These are phyloP conservation scores for Festucalex cinctus DNA, from an alignment of 2,113 vertebrate genomes.

Conservation along the genomic window DNA sequence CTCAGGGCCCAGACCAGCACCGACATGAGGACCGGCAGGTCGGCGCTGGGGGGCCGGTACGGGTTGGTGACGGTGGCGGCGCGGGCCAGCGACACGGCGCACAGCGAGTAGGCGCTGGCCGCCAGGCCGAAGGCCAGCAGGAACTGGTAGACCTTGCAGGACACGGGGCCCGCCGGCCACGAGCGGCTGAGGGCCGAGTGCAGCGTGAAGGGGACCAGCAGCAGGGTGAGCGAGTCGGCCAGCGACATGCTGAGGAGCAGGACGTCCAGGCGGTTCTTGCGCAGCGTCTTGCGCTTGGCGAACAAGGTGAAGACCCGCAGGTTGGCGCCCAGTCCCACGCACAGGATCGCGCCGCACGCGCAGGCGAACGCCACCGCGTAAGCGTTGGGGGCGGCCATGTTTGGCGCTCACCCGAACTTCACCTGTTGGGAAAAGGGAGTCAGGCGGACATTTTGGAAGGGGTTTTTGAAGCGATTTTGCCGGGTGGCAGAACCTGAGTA, in stretches of 20 bases:
- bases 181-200: constrained; percentile 63
- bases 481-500: background rate
- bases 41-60: constrained; percentile 59
- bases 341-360: constrained; percentile 69
- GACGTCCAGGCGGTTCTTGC: constrained; percentile 71
- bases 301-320: constrained; percentile 74
- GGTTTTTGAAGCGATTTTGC: background rate
- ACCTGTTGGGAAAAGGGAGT: background rate
- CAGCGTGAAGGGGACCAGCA: constrained; percentile 72
- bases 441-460: background rate
- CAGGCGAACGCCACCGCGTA: constrained; percentile 72
- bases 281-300: constrained; percentile 68
- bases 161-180: constrained; percentile 67
- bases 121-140: constrained; percentile 71
- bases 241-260: constrained; percentile 74
- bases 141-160: constrained; percentile 78
- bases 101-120: constrained; percentile 76
- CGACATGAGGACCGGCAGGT: constrained; percentile 65
- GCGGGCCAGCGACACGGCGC: constrained; percentile 70
- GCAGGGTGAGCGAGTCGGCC: constrained; percentile 71
- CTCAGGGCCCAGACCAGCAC: constrained; percentile 67
- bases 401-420: background rate
- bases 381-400: constrained; percentile 51
- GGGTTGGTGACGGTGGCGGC: constrained; percentile 69
- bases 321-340: constrained; percentile 71